These are phyloP conservation scores for Bradypodion pumilum DNA, from an alignment of 2,797 vertebrate genomes.

Conservation along the genomic window DNA sequence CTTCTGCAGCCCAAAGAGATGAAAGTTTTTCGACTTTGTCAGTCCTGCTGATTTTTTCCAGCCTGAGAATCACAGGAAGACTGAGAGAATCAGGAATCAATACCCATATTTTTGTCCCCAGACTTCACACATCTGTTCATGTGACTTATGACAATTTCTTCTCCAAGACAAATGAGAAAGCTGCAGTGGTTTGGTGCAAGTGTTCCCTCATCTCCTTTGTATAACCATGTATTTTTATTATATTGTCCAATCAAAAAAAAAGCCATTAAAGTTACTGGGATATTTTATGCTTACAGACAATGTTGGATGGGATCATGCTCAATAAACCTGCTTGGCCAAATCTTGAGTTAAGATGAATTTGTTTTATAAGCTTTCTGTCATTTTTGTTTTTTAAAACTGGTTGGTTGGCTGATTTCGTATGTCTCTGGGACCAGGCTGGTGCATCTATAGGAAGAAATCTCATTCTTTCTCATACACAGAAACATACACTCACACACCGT, in stretches of 20 bases:
- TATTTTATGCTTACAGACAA: slow-evolving; percentile 56
- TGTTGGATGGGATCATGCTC: slow-evolving; percentile 58
- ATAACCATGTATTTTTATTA: slow-evolving; percentile 37
- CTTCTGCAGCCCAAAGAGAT: background rate
- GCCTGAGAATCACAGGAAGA: slow-evolving; percentile 51
- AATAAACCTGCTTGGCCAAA: slow-evolving; percentile 65
- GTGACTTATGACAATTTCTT: slow-evolving; percentile 19
- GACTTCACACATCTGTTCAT: background rate
- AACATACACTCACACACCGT: slow-evolving; percentile 37
- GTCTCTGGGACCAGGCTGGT: slow-evolving; percentile 64
- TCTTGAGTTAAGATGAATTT: slow-evolving; percentile 60
- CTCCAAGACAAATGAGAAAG: background rate
- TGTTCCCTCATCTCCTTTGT: slow-evolving; percentile 36
- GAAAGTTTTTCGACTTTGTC: fast-evolving
- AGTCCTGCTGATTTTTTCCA: slow-evolving; percentile 33
- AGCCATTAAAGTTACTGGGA: slow-evolving; percentile 62
- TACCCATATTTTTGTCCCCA: background rate
- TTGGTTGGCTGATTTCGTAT: slow-evolving; percentile 59
- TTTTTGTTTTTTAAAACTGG: slow-evolving; percentile 60
- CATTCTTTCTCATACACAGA: slow-evolving; percentile 22
- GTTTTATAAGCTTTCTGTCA: slow-evolving; percentile 67
- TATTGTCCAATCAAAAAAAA: slow-evolving; percentile 62
- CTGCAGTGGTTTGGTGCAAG: background rate
- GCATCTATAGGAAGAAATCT: slow-evolving; percentile 46
- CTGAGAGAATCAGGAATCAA: background rate